Conservation (phyloP, 2,888 invertebrate species). For the Flexamia atlantica region DNA sequence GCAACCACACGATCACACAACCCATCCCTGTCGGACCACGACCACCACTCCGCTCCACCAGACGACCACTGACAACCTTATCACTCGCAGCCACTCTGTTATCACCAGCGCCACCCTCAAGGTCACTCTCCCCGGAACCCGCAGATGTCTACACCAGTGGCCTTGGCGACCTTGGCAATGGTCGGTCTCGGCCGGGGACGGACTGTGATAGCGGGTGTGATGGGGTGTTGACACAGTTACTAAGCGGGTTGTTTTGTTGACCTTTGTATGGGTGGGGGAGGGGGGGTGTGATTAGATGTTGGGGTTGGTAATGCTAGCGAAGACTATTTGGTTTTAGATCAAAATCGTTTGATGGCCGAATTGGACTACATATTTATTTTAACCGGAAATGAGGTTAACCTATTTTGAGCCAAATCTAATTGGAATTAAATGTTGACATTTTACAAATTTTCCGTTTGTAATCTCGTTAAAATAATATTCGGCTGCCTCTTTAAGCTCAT, state of each 20-base stretch:
- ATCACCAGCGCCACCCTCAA: not conserved
- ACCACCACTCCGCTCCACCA: not conserved
- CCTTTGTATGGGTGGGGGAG: too few species aligned
- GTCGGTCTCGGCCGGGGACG: not conserved
- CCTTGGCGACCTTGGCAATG: slow-evolving; percentile 10
- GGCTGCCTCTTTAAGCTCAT: too few species aligned
- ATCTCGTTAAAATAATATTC: too few species aligned
- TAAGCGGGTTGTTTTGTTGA: not conserved
- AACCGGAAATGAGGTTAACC: too few species aligned
- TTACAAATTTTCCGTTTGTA: too few species aligned
- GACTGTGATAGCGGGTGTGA: not conserved
- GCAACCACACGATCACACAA: not conserved
- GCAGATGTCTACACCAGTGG: not conserved
- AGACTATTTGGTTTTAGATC: too few species aligned
- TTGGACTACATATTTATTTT: too few species aligned
- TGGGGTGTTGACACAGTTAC: not conserved
- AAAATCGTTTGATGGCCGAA: too few species aligned
- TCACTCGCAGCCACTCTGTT: not conserved
- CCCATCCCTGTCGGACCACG: not conserved
- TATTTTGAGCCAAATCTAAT: too few species aligned
- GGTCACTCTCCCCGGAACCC: slow-evolving; percentile 19
- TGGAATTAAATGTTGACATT: too few species aligned
- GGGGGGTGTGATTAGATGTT: too few species aligned
- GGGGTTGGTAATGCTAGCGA: too few species aligned
- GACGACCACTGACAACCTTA: not conserved